Evolutionary conservation across 2,113 vertebrate genomes (phyloP), one percentile per base, ranked within the genome.

Genomic region (Tragelaphus imberbis): DNA sequence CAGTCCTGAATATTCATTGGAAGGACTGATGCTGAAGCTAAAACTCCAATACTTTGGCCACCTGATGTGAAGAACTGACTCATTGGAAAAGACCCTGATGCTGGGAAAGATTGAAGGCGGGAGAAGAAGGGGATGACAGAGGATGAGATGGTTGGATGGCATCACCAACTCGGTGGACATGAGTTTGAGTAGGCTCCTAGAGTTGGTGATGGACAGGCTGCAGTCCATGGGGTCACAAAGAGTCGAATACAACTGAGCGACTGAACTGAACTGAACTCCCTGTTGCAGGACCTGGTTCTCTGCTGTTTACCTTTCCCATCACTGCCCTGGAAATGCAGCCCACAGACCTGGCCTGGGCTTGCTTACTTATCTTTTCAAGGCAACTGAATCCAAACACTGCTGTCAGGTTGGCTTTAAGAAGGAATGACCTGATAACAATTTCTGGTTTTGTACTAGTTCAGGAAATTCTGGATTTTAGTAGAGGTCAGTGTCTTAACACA

Each of bases 171-270:
- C 3, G 21, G 5, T 75, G 19, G 36, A 40, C n/a, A 71, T 40
- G 68, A 40, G n/a, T 36, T 36, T 71, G 65, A 71, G n/a, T 36
- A 71, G 17, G 17, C n/a, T 36, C 19, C 17, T 71, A 19, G n/a
- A 36, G 19, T 40, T 75, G n/a, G n/a, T 75, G 36, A 75, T 40
- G n/a, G 68, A 40, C 19, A 40, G 68, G 19, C 19, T 75, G n/a
- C n/a, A 75, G 19, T 40, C 68, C 68, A 40, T 23, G 68, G 68
- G n/a, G 10, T 75, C 10, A 2, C 19, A 12, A 63, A 33, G 36
- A 75, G 68, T 75, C 5, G 0, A 21, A 23, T 5, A 75, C 0
- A 0, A 75, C 68, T 40, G 21, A 75, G 5, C 0, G 5, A 40
- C n/a, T 71, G 68, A 40, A 36, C 65, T 68, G 33, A 71, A 36